Base-by-base conservation (phyloP, 2,113 vertebrate genomes). In the Ochotona princeps region DNA sequence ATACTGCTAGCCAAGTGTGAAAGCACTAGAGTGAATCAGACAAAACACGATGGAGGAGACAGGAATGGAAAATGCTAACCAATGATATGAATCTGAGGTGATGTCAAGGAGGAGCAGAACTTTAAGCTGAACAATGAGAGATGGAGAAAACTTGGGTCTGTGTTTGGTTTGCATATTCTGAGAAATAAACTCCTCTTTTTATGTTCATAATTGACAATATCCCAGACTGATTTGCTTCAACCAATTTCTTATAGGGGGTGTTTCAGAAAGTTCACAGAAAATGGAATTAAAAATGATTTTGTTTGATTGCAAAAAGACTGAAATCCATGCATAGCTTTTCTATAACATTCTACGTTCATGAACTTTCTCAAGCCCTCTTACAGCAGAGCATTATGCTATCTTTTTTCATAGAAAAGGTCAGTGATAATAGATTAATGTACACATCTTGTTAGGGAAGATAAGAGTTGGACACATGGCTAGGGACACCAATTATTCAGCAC, bases 381-480 rank as follows among this genome's bases (percentile, higher is more conserved):
- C 3, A 78, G 47, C 44, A 85, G 35, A 70, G 32, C 30, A 89
- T 95, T 81, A 38, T 73, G 17, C 38, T 44, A 44, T 87, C 79
- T 92, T 25, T 91, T 93, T 70, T 38, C 5, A 7, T 80, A 32
- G 91, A 85, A 96, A 96, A 86, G 79, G 47, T 89, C 70, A 65
- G n/a, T 12, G 26, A 63, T 30, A 88, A 69, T 60, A 93, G 86
- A 86, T 78, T 87, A 26, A n/a, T 61, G 86, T 70, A 32, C 20
- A 66, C 51, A 26, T 32, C 26, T 49, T 82, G 35, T 54, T 30
- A 70, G 49, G 49, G 70, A 75, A 91, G n/a, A 32, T 49, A 57
- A 92, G 66, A 65, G 38, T 60, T 75, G 72, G 49, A 82, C n/a
- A 67, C 21, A n/a, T 80, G 44, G 67, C 63, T 76, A 80, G n/a